Evolutionary conservation across 1,140 invertebrate species (phyloP).

Genomic region (Tenebrio molitor): DNA sequence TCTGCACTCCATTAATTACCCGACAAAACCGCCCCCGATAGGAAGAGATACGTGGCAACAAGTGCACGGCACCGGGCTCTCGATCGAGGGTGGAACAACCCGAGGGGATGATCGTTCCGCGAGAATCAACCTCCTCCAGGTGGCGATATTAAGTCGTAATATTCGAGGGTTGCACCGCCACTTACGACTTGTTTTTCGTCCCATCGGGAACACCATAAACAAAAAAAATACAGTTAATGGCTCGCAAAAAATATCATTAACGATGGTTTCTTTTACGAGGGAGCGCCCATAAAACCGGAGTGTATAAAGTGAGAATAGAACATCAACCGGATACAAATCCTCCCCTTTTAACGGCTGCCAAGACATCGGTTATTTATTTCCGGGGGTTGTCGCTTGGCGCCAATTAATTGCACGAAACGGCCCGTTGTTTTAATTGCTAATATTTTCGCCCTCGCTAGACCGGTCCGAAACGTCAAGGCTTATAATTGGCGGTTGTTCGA

Average conservation of each 20-base stretch:
- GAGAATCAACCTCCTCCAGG: no score
- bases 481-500: neutral
- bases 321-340: slow-evolving; percentile 4
- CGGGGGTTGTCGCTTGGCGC: neutral
- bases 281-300: neutral
- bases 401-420: neutral
- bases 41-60: neutral
- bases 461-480: neutral
- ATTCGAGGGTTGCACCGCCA: neutral
- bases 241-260: slow-evolving; percentile 5
- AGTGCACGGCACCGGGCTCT: neutral
- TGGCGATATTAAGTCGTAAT: no score
- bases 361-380: slow-evolving; percentile 6
- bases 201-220: neutral
- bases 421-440: slow-evolving; percentile 1
- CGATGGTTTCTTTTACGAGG: slow-evolving; percentile 1
- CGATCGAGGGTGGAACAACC: no score
- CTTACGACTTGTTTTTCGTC: neutral
- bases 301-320: slow-evolving; percentile 11
- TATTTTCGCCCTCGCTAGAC: neutral
- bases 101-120: no score
- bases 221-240: neutral
- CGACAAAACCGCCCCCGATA: neutral
- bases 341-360: neutral
- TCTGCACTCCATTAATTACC: slow-evolving; percentile 2